Evolutionary conservation across 2,113 vertebrate species (phyloP).

Genomic region (Brienomyrus longianalis): DNA sequence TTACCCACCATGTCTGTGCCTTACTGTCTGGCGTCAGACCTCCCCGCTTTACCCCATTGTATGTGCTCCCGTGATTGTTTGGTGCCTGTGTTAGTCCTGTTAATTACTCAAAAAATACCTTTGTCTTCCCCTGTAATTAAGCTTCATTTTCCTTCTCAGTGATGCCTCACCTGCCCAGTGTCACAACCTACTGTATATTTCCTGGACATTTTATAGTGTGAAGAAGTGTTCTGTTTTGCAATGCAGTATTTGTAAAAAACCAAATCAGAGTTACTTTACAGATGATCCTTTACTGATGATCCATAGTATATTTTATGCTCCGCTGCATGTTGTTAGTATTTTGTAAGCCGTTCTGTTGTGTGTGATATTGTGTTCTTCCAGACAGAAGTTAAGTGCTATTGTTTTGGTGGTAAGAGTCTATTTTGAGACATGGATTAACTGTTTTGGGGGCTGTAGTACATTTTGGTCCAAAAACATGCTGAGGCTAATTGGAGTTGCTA

Average conservation of each 20-base stretch:
- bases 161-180: background rate
- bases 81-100: too few relatives aligned
- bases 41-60: background rate
- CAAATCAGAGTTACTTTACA: background rate
- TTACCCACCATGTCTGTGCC: background rate
- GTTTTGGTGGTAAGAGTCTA: background rate
- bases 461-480: background rate
- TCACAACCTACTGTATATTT: background rate
- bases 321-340: background rate
- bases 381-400: background rate
- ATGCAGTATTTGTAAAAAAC: background rate
- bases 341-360: background rate
- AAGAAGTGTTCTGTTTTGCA: background rate
- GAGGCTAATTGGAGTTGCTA: too few relatives aligned
- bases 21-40: background rate
- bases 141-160: background rate
- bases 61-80: background rate
- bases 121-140: background rate
- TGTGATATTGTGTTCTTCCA: background rate
- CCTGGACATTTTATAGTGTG: background rate
- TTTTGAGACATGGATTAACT: background rate
- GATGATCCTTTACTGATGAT: background rate
- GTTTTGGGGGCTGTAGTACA: background rate
- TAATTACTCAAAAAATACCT: background rate
- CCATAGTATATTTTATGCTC: background rate